phyloP scores from a whole-genome alignment of 23 tunicate genomes.

The Corella eumyota region DNA sequence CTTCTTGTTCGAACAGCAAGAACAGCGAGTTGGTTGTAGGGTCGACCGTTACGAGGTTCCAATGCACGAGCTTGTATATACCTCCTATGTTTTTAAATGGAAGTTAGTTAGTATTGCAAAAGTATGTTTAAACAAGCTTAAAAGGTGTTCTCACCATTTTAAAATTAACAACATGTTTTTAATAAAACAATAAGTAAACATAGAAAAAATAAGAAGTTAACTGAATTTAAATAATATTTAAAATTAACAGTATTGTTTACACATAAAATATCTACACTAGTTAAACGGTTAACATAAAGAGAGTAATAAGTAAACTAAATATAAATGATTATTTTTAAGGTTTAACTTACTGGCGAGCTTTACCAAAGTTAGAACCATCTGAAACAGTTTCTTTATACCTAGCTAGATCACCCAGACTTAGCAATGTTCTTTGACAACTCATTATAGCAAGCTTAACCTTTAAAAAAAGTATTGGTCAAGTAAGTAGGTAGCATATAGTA shows the following conservation, averaged over 20 bases:
- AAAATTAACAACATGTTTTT: not conserved
- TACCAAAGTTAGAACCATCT: slow-evolving; percentile 52
- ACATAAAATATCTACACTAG: too few relatives aligned
- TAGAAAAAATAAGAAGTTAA: not conserved
- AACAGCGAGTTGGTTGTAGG: slow-evolving; percentile 87
- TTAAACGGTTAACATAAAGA: too few relatives aligned
- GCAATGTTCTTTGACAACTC: slow-evolving; percentile 46
- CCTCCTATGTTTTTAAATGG: too few relatives aligned
- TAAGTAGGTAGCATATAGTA: too few relatives aligned
- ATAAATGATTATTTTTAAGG: too few relatives aligned
- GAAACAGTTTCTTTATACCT: slow-evolving; percentile 65
- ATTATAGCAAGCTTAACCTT: slow-evolving; percentile 61
- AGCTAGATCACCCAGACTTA: slow-evolving; percentile 75
- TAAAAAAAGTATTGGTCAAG: too few relatives aligned
- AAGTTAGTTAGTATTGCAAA: too few relatives aligned
- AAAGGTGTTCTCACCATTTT: too few relatives aligned
- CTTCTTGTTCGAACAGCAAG: slow-evolving; percentile 74
- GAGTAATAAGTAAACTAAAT: too few relatives aligned
- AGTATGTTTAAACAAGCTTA: too few relatives aligned
- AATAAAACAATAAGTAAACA: not conserved
- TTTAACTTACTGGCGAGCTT: slow-evolving; percentile 53
- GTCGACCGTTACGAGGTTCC: slow-evolving; percentile 84
- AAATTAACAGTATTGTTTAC: not conserved
- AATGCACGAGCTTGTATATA: slow-evolving; percentile 42
- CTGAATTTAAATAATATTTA: not conserved